Evolutionary conservation across 1,140 invertebrate species (phyloP).

Genomic region (Augochlora pura): DNA sequence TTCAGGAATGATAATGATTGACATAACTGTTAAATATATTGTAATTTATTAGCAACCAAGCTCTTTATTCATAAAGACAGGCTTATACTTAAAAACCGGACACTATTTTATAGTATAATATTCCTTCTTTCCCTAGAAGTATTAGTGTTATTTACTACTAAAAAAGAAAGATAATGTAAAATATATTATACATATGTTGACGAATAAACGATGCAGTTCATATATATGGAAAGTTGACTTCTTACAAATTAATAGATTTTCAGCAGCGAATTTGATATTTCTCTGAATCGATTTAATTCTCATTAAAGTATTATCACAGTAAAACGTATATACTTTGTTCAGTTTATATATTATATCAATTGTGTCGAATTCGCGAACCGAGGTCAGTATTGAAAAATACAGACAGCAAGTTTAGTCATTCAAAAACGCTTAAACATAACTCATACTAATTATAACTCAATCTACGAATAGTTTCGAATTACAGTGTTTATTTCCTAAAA

Average conservation of each 20-base stretch:
- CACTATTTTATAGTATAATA: constrained; percentile 6
- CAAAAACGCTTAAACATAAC: background rate
- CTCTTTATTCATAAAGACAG: constrained; percentile 16
- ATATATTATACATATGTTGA: constrained; percentile 6
- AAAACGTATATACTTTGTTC: constrained; percentile 5
- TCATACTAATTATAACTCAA: background rate
- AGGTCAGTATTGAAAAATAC: background rate
- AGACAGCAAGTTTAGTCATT: background rate
- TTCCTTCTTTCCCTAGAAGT: constrained; percentile 2
- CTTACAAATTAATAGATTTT: background rate
- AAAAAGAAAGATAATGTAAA: background rate
- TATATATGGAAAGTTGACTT: background rate
- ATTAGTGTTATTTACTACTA: background rate
- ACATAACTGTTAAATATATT: constrained; percentile 10
- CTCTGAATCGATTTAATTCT: constrained; percentile 5
- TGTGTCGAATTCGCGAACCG: background rate
- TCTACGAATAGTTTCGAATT: background rate
- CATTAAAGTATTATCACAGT: constrained; percentile 13
- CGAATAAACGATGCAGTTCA: constrained; percentile 12
- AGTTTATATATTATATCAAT: background rate
- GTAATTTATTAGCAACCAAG: constrained; percentile 25
- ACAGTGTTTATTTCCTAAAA: constrained; percentile 6
- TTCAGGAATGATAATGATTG: background rate
- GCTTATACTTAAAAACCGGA: constrained; percentile 10
- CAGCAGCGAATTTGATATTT: background rate